Evolutionary conservation across 2,888 invertebrate species (phyloP), one percentile per base, ranked within the genome.

Genomic region (Ennomos fuscantarius): DNA sequence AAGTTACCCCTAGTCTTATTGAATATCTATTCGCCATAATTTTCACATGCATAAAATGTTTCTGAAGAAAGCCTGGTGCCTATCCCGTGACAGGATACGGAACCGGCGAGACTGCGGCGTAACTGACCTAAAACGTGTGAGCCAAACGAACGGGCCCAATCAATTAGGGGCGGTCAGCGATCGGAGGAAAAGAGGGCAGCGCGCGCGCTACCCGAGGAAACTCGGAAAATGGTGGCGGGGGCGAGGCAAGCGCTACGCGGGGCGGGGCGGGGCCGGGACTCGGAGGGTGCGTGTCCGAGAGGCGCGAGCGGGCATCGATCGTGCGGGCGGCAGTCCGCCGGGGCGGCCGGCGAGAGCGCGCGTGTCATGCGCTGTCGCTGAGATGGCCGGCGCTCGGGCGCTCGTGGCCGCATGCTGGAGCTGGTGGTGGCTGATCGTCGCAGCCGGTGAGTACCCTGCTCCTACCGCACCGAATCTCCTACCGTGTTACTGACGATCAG

Each of bases 341-440:
- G 91, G 89, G 89, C 91, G 90, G 91, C 91, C 91, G 91, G 91
- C 89, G 82, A 86, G 87, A 87, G 87, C 91, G 91, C 92, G 82
- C 89, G 89, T 89, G 78, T 87, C 84, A 92, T 92, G 93, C 92
- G 92, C 87, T 86, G 84, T 79, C 90, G 86, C 87, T 92, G 81
- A 89, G 51, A 92, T 92, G 93, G 89, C 92, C 92, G 91, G 90
- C 92, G 89, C 89, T 89, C 91, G 91, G 92, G 87, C 92, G 91
- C 92, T 92, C 87, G 87, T 88, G 81, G 86, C 88, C 91, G 90
- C 84, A 86, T 89, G 87, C 86, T 89, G 84, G 83, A 87, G 86
- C 87, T 89, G 89, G 88, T 92, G 91, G 91, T 92, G 91, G 92
- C 89, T 92, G 84, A 85, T 86, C 75, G 79, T 84, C 79, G 86